Base-by-base conservation (phyloP, 2,797 vertebrate genomes). In the Echeneis naucrates region DNA sequence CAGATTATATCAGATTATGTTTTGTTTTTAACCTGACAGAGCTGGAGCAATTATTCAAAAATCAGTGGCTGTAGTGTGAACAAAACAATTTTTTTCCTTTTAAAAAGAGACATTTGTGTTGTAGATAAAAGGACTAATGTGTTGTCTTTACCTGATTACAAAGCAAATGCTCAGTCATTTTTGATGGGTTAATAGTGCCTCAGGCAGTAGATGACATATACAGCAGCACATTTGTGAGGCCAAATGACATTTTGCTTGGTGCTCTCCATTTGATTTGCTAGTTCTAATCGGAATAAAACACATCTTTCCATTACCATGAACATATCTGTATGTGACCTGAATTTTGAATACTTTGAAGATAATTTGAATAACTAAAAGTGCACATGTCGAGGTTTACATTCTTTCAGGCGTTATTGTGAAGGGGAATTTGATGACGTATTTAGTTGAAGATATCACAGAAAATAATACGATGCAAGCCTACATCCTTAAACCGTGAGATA, bases 181-280 rank as follows among this genome's bases (percentile, higher is more conserved):
- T n/a, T n/a, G 42, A 71, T 47, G 62, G 40, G 10, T 35, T 10
- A 69, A 52, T 30, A 21, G 4, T 23, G 33, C 24, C 33, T 45
- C 32, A 56, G 38, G 57, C 35, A 76, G 70, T 33, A 74, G 52
- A 72, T 74, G 57, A 19, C 53, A 24, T 26, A 52, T 8, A 38
- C 8, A 66, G 17, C 11, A 14, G 26, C 44, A 57, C 14, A 8
- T 57, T 83, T 83, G n/a, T 61, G 78, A 62, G 81, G 77, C n/a
- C 56, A 17, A 73, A 56, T 30, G 13, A 57, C 5, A 7, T 17
- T 61, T 37, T 54, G 6, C 24, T 42, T 26, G n/a, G 52, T 30
- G 5, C 10, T 40, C 32, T 53, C 19, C 4, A 70, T n/a, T 47
- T 24, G 5, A 52, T 24, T 17, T 44, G 57, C 19, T 14, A n/a